These are phyloP conservation scores for Hippocampus barbouri DNA, from an alignment of 2,113 vertebrate species.

Conservation along the genomic window DNA sequence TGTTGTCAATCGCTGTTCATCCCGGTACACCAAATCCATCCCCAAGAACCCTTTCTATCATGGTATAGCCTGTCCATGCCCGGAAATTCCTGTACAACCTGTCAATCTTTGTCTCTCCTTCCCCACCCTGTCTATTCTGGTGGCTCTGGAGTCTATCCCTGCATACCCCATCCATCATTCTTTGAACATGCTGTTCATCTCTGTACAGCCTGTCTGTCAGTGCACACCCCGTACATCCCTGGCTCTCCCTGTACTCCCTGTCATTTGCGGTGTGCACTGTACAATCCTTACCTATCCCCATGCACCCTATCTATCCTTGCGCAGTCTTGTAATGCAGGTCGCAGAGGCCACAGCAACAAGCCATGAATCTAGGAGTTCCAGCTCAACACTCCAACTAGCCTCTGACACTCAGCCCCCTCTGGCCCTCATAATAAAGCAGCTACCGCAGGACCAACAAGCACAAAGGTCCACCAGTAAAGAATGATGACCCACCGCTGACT, in stretches of 20 bases:
- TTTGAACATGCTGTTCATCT: not conserved
- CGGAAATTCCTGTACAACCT: not conserved
- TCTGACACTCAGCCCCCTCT: constrained; percentile 45
- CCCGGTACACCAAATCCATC: not conserved
- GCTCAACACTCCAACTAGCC: constrained; percentile 41
- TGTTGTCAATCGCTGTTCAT: not conserved
- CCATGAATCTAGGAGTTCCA: constrained; percentile 49
- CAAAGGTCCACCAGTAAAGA: constrained; percentile 27
- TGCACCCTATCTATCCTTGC: not conserved
- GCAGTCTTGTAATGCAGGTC: constrained; percentile 29
- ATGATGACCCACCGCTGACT: constrained; percentile 22
- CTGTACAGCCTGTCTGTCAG: not conserved
- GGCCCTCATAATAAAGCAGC: constrained; percentile 44
- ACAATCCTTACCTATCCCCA: not conserved
- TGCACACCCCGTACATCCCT: not conserved
- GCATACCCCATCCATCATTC: not conserved
- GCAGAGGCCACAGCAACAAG: constrained; percentile 56
- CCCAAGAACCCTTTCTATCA: not conserved
- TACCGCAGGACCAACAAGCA: constrained; percentile 22
- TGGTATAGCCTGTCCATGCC: not conserved
- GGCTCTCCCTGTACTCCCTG: not conserved
- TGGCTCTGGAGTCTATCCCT: not conserved
- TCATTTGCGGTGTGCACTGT: not conserved
- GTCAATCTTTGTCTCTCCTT: not conserved
- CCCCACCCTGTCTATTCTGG: not conserved